phyloP scores from a whole-genome alignment of 2,888 invertebrate genomes.

The Orthosia gothica region DNA sequence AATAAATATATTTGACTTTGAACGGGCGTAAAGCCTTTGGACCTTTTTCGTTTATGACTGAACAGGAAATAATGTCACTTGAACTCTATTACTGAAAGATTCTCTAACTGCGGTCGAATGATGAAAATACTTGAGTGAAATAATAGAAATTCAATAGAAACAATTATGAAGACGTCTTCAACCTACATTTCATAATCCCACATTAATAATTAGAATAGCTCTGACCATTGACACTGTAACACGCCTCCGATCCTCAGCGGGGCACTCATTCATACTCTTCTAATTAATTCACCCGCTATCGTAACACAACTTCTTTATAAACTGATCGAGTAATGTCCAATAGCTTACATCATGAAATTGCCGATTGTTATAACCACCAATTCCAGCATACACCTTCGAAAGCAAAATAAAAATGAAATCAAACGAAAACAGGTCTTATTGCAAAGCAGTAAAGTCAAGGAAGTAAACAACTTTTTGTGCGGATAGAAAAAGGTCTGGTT shows the following conservation, averaged over 20 bases:
- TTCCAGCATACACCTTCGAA: slow-evolving; percentile 14
- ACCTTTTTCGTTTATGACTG: too few species aligned
- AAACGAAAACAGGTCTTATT: slow-evolving; percentile 40
- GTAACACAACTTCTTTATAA: slow-evolving; percentile 62
- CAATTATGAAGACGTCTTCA: slow-evolving; percentile 13
- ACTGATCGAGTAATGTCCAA: slow-evolving; percentile 62
- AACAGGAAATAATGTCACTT: too few species aligned
- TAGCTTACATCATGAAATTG: slow-evolving; percentile 70
- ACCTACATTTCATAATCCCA: slow-evolving; percentile 28
- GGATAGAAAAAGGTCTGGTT: slow-evolving; percentile 24
- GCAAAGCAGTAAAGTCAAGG: slow-evolving; percentile 34
- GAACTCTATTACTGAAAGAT: too few species aligned
- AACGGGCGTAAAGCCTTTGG: too few species aligned
- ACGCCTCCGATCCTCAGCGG: slow-evolving; percentile 48
- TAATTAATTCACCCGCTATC: slow-evolving; percentile 65
- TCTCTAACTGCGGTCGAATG: too few species aligned
- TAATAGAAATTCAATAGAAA: slow-evolving; percentile 1
- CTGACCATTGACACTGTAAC: slow-evolving; percentile 28
- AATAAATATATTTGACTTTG: too few species aligned
- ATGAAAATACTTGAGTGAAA: too few species aligned
- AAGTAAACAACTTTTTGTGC: slow-evolving; percentile 27
- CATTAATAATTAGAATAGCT: slow-evolving; percentile 24
- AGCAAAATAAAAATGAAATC: slow-evolving; percentile 21
- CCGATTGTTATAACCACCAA: slow-evolving; percentile 65
- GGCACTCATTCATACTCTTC: slow-evolving; percentile 57